These are phyloP conservation scores for Tetramorium bicarinatum DNA, from an alignment of 2,888 invertebrate genomes.

Conservation along the genomic window DNA sequence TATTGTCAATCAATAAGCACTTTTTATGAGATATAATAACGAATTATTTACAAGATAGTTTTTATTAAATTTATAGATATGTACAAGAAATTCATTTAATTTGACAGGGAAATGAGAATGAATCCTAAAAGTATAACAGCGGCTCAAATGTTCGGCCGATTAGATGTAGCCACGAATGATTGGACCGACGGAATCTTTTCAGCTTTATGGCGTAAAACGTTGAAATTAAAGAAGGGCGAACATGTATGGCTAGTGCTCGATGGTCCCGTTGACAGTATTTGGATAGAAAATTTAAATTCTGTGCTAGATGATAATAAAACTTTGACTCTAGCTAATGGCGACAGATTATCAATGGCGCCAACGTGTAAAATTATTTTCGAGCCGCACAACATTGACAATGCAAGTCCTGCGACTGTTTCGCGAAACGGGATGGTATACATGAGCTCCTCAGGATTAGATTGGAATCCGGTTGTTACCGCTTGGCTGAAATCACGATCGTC, in stretches of 20 bases:
- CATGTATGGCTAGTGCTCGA: slow-evolving; percentile 98
- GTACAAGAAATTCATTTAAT: not conserved
- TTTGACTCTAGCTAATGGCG: slow-evolving; percentile 97
- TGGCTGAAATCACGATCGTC: slow-evolving; percentile 92
- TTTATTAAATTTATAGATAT: not conserved
- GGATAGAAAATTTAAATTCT: slow-evolving; percentile 99
- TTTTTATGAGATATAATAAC: not conserved
- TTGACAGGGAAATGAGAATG: slow-evolving; percentile 96
- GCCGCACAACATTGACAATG: slow-evolving; percentile 98
- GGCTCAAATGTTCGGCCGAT: slow-evolving; percentile 98
- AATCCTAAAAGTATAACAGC: slow-evolving; percentile 99
- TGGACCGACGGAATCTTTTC: slow-evolving; percentile 99
- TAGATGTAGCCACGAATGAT: slow-evolving; percentile 99
- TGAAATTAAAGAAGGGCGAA: slow-evolving; percentile 95
- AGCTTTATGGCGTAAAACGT: slow-evolving; percentile 97
- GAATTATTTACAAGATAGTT: not conserved
- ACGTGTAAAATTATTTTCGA: slow-evolving; percentile 98
- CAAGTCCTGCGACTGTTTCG: slow-evolving; percentile 98
- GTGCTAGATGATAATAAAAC: slow-evolving; percentile 99
- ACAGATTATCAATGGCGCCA: slow-evolving; percentile 97
- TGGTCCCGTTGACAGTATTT: slow-evolving; percentile 98
- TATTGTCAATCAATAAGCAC: not conserved
- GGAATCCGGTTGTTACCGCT: slow-evolving; percentile 95
- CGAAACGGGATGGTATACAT: slow-evolving; percentile 98
- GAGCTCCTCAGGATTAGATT: slow-evolving; percentile 98